These are phyloP conservation scores for Biston stratarius DNA, from an alignment of 2,888 invertebrate genomes.

Conservation along the genomic window DNA sequence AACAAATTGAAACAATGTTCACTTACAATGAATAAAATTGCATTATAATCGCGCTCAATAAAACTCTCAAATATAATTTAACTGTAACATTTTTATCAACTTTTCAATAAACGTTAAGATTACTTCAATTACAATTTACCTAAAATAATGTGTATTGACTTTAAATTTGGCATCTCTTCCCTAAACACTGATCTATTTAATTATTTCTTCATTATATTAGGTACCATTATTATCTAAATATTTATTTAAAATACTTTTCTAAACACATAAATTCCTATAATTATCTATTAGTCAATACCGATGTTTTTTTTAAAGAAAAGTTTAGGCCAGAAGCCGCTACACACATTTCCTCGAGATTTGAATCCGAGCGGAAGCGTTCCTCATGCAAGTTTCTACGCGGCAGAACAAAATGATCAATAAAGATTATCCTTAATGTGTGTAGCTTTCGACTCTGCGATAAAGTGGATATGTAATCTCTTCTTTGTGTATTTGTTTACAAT, in stretches of 20 bases:
- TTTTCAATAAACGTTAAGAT: slow-evolving; percentile 85
- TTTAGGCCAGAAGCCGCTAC: slow-evolving; percentile 83
- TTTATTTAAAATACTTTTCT: slow-evolving; percentile 87
- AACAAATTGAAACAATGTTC: slow-evolving; percentile 85
- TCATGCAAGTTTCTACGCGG: slow-evolving; percentile 11
- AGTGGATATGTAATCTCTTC: slow-evolving; percentile 81
- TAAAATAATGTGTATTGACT: slow-evolving; percentile 89
- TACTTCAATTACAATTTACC: slow-evolving; percentile 86
- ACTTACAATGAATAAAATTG: slow-evolving; percentile 85
- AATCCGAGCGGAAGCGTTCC: slow-evolving; percentile 62
- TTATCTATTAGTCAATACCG: slow-evolving; percentile 84
- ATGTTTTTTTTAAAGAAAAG: slow-evolving; percentile 79
- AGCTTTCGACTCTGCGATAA: slow-evolving; percentile 75
- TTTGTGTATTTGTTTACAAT: slow-evolving; percentile 68
- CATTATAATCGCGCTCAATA: slow-evolving; percentile 84
- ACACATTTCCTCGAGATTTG: slow-evolving; percentile 59
- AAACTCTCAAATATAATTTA: slow-evolving; percentile 87
- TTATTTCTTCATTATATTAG: slow-evolving; percentile 72
- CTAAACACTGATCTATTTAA: slow-evolving; percentile 84
- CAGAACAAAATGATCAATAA: slow-evolving; percentile 31
- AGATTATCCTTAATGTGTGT: slow-evolving; percentile 64
- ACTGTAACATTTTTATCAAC: slow-evolving; percentile 84
- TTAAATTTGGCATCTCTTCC: slow-evolving; percentile 88
- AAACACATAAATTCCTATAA: slow-evolving; percentile 85
- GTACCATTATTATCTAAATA: slow-evolving; percentile 81